phyloP scores from a whole-genome alignment of 2,797 vertebrate genomes.

The Podarcis lilfordi region DNA sequence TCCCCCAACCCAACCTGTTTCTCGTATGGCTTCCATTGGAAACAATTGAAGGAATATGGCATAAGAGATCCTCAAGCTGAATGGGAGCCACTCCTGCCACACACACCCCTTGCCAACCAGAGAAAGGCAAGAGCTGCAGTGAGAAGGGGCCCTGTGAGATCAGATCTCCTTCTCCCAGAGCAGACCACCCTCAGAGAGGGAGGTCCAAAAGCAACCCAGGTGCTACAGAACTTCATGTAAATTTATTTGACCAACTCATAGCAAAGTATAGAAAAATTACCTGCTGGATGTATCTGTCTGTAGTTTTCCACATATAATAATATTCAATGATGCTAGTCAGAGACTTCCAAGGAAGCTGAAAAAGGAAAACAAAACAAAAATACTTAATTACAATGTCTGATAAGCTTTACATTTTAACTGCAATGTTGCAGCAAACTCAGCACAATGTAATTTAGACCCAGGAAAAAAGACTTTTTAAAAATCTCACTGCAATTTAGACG shows the following conservation, averaged over 20 bases:
- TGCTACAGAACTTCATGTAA: background rate
- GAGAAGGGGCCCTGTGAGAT: background rate
- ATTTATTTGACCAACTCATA: too few relatives aligned
- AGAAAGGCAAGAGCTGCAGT: background rate
- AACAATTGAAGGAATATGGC: too few relatives aligned
- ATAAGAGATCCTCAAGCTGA: too few relatives aligned
- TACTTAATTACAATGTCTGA: background rate
- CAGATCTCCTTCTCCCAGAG: background rate
- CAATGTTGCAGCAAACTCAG: too few relatives aligned
- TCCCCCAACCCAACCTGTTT: too few relatives aligned
- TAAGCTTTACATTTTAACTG: background rate
- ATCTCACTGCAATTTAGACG: background rate
- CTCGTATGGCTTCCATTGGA: too few relatives aligned
- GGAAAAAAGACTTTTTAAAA: too few relatives aligned
- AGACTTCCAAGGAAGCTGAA: slow-evolving; percentile 87
- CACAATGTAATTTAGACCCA: too few relatives aligned
- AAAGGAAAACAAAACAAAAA: slow-evolving; percentile 52
- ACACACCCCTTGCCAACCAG: background rate
- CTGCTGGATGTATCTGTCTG: slow-evolving; percentile 91
- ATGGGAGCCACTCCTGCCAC: background rate
- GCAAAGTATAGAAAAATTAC: slow-evolving; percentile 68
- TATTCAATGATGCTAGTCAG: slow-evolving; percentile 91
- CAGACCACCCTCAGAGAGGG: background rate
- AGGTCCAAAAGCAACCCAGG: background rate
- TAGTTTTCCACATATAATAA: slow-evolving; percentile 93